These are phyloP conservation scores for Palythoa grandiflora DNA, from an alignment of 92 coral and sea anemone genomes.

Conservation along the genomic window DNA sequence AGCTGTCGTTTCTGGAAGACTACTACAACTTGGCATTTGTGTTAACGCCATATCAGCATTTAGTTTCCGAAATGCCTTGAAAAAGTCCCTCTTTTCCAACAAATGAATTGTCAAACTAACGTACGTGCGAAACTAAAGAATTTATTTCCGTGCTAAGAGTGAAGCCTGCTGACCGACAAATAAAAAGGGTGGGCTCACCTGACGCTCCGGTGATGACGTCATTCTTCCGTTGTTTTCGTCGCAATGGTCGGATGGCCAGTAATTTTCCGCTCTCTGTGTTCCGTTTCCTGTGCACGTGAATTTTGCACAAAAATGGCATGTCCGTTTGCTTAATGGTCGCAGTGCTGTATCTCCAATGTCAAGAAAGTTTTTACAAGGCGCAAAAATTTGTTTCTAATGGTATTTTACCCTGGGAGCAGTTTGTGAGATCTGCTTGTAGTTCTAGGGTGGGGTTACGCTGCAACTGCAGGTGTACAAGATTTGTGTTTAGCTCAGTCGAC, in stretches of 20 bases:
- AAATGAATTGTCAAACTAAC: not conserved
- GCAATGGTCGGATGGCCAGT: not conserved
- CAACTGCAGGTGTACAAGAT: slow-evolving; percentile 19
- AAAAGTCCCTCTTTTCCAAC: slow-evolving; percentile 9
- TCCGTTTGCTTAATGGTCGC: not conserved
- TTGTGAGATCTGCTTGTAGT: not conserved
- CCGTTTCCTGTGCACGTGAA: slow-evolving; percentile 15
- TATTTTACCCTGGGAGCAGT: not conserved
- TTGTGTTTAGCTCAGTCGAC: slow-evolving; percentile 3
- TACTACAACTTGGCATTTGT: slow-evolving; percentile 67
- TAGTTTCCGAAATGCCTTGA: slow-evolving; percentile 4
- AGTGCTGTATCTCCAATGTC: not conserved
- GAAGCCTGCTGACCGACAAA: slow-evolving; percentile 39
- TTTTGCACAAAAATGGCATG: not conserved
- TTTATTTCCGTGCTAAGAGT: not conserved
- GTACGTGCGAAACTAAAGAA: not conserved
- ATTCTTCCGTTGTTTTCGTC: slow-evolving; percentile 1
- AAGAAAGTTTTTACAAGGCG: not conserved
- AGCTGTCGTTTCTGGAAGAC: slow-evolving; percentile 61
- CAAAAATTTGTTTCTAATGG: not conserved
- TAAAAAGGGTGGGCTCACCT: slow-evolving; percentile 43
- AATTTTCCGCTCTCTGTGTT: not conserved
- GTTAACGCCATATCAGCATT: slow-evolving; percentile 78
- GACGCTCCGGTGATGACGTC: slow-evolving; percentile 32
- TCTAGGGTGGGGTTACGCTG: not conserved